Evolutionary conservation across 1,140 invertebrate genomes (phyloP).

Genomic region (Platorchestia sp.): DNA sequence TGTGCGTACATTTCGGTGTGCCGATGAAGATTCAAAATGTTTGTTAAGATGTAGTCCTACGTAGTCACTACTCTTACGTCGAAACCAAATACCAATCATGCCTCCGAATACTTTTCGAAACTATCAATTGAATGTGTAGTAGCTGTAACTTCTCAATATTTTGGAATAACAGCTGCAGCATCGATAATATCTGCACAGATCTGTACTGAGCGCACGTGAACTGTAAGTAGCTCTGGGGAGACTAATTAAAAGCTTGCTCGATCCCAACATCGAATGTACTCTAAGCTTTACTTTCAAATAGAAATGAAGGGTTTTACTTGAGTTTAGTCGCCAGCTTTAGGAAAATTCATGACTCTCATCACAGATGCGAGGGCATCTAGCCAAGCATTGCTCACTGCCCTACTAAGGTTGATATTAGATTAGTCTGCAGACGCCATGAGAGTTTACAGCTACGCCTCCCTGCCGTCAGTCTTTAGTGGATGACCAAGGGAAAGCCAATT

Average conservation of each 20-base stretch:
- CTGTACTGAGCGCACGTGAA: background rate
- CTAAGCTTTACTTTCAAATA: background rate
- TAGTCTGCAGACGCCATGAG: background rate
- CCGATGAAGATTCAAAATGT: too few relatives aligned
- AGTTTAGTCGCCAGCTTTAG: background rate
- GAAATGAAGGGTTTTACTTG: background rate
- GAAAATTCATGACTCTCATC: background rate
- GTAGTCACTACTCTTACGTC: too few relatives aligned
- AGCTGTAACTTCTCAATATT: too few relatives aligned
- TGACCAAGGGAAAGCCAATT: slow-evolving; percentile 39
- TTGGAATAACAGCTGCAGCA: too few relatives aligned
- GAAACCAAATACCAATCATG: too few relatives aligned
- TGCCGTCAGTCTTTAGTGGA: slow-evolving; percentile 3
- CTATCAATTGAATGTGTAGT: too few relatives aligned
- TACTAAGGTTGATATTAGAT: background rate
- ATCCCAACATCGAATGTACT: background rate
- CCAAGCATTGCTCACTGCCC: background rate
- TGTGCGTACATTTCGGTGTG: too few relatives aligned
- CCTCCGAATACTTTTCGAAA: too few relatives aligned
- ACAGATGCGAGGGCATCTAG: background rate
- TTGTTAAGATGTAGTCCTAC: too few relatives aligned
- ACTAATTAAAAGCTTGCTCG: background rate
- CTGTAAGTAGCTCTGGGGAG: background rate
- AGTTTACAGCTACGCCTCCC: slow-evolving; percentile 14
- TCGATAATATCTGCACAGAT: too few relatives aligned